Base-by-base conservation (phyloP, 2,888 invertebrate genomes). In the Encarsia formosa region DNA sequence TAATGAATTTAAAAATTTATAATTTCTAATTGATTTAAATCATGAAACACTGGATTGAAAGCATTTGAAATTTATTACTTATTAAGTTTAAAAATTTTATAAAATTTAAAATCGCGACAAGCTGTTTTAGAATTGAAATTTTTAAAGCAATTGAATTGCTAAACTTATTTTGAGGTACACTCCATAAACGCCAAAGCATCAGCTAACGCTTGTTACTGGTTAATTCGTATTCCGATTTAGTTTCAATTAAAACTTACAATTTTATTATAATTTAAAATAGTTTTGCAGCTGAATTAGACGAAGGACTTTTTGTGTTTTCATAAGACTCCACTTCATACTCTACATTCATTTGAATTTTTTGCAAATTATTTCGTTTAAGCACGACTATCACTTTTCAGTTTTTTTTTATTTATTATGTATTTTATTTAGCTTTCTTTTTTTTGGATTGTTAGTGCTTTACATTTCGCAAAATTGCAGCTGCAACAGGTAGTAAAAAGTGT, bases 301-400 rank as follows among this genome's bases (percentile, higher is more conserved):
- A 63, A 65, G 60, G 59, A 61, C 61, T 62, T 59, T 60, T 31
- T 52, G 48, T 60, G 49, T 56, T 40, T 61, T 59, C 29, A 56
- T 11, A 26, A 5, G 5, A 29, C 47, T 59, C 51, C 64, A 68
- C 65, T 65, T 53, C 65, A 65, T 63, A 46, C 65, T 70, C 42
- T 44, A 35, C 54, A 64, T 71, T 70, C 45, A 63, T 70, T 64
- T 60, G 54, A 61, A 65, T 67, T 61, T 62, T 65, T 71, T 70
- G 64, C 63, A 48, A 63, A 60, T 63, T 67, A 64, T 62, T 59
- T 60, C 46, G 58, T 31, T 43, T 35, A 42, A 29, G 38, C 15
- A 45, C 49, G n/a, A 23, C 29, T 40, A 38, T 20, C 22, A 22
- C 41, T 45, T 38, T 57, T 20, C 8, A 42, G 3, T 20, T 38